phyloP scores from a whole-genome alignment of 2,797 vertebrate genomes.

The Epinephelus malabaricus region DNA sequence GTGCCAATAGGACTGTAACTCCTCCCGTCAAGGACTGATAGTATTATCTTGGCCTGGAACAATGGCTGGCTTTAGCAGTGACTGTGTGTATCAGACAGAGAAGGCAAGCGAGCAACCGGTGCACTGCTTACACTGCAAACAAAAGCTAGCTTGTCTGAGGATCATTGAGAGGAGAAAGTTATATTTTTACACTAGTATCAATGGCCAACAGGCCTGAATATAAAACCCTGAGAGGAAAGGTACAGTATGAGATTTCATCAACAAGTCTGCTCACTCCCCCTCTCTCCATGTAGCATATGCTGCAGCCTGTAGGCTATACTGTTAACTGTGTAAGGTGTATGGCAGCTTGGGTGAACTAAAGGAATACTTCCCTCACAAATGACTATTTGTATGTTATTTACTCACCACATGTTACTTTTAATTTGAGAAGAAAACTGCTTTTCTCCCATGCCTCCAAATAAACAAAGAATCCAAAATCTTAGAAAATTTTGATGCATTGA shows the following conservation, averaged over 20 bases:
- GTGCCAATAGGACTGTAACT: constrained; percentile 59
- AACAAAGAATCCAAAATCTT: too few relatives aligned
- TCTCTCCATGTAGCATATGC: background rate
- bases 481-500: too few relatives aligned
- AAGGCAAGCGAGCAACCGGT: constrained; percentile 16
- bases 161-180: constrained; percentile 45
- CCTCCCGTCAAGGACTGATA: constrained; percentile 47
- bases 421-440: too few relatives aligned
- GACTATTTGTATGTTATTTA: too few relatives aligned
- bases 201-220: constrained; percentile 36
- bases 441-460: too few relatives aligned
- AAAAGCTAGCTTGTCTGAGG: constrained; percentile 59
- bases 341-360: background rate
- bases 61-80: constrained; percentile 60
- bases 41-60: constrained; percentile 63
- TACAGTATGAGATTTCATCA: constrained; percentile 49
- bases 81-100: constrained; percentile 36
- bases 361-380: too few relatives aligned
- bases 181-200: constrained; percentile 51
- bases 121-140: constrained; percentile 51
- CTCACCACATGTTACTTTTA: too few relatives aligned
- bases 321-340: background rate
- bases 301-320: background rate
- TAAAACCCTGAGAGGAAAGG: constrained; percentile 50
- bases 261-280: constrained; percentile 8